These are phyloP conservation scores for Epinephelus lanceolatus DNA, from an alignment of 2,113 vertebrate species.

Conservation along the genomic window DNA sequence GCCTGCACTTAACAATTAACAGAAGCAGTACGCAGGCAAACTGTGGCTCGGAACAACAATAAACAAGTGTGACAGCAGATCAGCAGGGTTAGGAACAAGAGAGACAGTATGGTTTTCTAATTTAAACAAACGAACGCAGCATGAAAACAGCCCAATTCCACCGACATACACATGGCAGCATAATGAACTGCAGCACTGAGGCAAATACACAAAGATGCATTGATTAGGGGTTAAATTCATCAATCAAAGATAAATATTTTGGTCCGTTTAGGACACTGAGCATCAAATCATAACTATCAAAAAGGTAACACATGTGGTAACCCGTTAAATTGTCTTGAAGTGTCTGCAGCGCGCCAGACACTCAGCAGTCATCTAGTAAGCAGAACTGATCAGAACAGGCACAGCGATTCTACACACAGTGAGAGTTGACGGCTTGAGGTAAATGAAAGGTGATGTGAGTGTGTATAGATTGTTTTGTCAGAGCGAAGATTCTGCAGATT, in stretches of 20 bases:
- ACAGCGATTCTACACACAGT: slow-evolving; percentile 53
- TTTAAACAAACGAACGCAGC: not conserved
- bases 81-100: not conserved
- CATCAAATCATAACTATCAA: not conserved
- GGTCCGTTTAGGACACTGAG: not conserved
- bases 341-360: slow-evolving; percentile 16
- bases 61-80: not conserved
- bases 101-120: not conserved
- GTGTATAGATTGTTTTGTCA: slow-evolving; percentile 75
- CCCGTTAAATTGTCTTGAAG: slow-evolving; percentile 30
- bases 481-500: slow-evolving; percentile 66
- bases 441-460: slow-evolving; percentile 73
- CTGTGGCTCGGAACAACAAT: not conserved
- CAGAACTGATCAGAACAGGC: slow-evolving; percentile 72
- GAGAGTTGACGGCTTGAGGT: slow-evolving; percentile 54
- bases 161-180: no score
- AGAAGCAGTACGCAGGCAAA: not conserved
- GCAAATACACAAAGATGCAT: not conserved
- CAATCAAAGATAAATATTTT: not conserved
- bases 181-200: no score
- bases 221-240: not conserved
- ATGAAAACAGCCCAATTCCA: not conserved
- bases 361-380: slow-evolving; percentile 46
- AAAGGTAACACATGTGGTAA: not conserved
- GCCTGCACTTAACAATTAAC: not conserved